Evolutionary conservation across 2,797 vertebrate genomes (phyloP).

Genomic region (Columba guinea): DNA sequence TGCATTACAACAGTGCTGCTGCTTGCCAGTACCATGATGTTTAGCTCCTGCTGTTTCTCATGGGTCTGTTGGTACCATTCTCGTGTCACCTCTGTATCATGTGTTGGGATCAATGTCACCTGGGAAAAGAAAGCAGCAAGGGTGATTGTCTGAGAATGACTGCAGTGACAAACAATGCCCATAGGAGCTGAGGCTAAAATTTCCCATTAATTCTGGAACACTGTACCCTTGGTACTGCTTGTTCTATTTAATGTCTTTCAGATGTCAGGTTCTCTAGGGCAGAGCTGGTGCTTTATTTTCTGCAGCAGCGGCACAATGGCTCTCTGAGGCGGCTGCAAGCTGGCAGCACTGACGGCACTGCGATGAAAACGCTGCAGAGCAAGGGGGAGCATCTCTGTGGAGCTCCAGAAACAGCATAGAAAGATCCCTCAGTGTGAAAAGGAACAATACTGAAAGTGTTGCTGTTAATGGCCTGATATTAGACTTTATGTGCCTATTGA

Average conservation of each 20-base stretch:
- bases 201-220: constrained; percentile 38
- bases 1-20: constrained; percentile 99
- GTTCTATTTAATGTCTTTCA: constrained; percentile 63
- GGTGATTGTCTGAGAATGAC: constrained; percentile 16
- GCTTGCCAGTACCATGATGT: constrained; percentile 97
- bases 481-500: neutral
- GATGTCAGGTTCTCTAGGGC: neutral
- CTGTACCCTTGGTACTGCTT: constrained; percentile 35
- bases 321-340: neutral
- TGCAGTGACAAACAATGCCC: constrained; percentile 23
- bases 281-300: constrained; percentile 16
- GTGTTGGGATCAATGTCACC: constrained; percentile 98
- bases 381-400: neutral
- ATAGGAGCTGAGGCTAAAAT: constrained; percentile 32
- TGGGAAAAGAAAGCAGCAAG: constrained; percentile 70
- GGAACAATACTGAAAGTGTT: neutral
- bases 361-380: neutral
- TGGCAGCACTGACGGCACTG: neutral
- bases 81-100: constrained; percentile 96
- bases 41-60: constrained; percentile 96
- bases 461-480: neutral
- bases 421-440: neutral
- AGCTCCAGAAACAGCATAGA: neutral
- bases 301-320: neutral
- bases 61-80: constrained; percentile 99